Evolutionary conservation across 2,113 vertebrate species (phyloP), one percentile per base, ranked within the genome.

Genomic region (Upupa epops): DNA sequence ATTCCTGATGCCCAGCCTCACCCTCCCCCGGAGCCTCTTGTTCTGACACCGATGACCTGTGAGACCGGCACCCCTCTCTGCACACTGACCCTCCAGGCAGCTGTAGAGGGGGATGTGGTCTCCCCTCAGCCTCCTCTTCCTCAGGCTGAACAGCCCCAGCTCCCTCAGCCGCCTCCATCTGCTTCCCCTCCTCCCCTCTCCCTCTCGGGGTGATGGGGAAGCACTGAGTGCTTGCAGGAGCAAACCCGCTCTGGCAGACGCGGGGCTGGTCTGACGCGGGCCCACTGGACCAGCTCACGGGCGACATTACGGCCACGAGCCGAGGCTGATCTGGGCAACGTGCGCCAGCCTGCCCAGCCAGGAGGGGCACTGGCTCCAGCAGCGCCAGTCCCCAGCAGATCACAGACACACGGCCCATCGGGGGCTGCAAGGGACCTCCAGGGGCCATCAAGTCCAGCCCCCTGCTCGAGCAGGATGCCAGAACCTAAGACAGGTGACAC

Each of bases 241-340:
- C 40, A 76, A 54, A 58, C 21, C 36, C 31, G 3, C 71, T 70
- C 24, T n/a, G 66, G 71, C 81, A 84, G 70, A 71, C 13, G 0
- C 11, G 59, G 89, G 78, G 89, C 61, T 36, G 70, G 59, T 88
- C 75, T 2, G 4, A 36, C 6, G 29, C 15, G 13, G 2, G 2
- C 18, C 29, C 55, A 13, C 31, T 24, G 42, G 42, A 20, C n/a
- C 3, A 6, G 45, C 75, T 66, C 34, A 31, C 2, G 9, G 18
- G 9, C 36, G n/a, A 29, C 15, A 25, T 48, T 36, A 34, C 8
- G 7, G 37, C 29, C 59, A 34, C 5, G 6, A 29, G 14, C 17
- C 46, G 15, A 42, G 40, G 40, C 28, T 0, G 1, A 31, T 24
- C 28, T 34, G 45, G 32, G 3, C 28, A 31, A 12, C 0, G 0